phyloP scores from a whole-genome alignment of 1,140 invertebrate species.

The Apis mellifera region DNA sequence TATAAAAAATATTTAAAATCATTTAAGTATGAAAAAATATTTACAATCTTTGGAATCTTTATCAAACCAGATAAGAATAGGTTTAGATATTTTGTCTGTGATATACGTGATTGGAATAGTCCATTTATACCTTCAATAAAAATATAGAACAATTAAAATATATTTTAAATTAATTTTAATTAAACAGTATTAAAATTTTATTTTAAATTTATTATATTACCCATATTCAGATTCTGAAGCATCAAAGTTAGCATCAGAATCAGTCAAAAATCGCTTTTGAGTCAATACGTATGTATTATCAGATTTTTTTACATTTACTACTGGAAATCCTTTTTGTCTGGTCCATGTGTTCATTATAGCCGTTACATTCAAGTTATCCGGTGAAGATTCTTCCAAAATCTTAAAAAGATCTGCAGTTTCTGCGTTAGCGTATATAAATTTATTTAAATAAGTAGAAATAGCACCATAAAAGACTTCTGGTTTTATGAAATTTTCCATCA shows the following conservation, averaged over 20 bases:
- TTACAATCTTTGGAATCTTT: constrained; percentile 82
- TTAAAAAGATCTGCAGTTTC: constrained; percentile 90
- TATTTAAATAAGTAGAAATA: constrained; percentile 88
- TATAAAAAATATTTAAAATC: not conserved
- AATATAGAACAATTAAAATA: not conserved
- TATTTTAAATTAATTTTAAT: not conserved
- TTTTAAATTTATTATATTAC: constrained; percentile 76
- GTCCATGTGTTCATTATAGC: constrained; percentile 96
- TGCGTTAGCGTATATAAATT: constrained; percentile 88
- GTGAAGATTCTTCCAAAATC: constrained; percentile 82
- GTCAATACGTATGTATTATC: constrained; percentile 83
- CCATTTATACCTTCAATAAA: constrained; percentile 87
- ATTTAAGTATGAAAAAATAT: constrained; percentile 51
- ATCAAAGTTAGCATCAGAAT: constrained; percentile 83
- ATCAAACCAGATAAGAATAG: constrained; percentile 84
- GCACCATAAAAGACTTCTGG: constrained; percentile 88
- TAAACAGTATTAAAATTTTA: not conserved
- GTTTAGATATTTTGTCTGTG: constrained; percentile 82
- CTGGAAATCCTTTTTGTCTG: constrained; percentile 94
- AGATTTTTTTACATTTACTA: constrained; percentile 84
- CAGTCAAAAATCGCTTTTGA: constrained; percentile 88
- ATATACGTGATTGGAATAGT: constrained; percentile 91
- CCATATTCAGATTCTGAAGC: constrained; percentile 82
- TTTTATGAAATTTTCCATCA: constrained; percentile 93
- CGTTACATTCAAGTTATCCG: constrained; percentile 82